Percentiles rank a stretch among this genome's conserved stretches.
These are phyloP conservation scores for Sporophila hypoxantha DNA, from an alignment of 2,113 vertebrate genomes.

Conservation along the genomic window DNA sequence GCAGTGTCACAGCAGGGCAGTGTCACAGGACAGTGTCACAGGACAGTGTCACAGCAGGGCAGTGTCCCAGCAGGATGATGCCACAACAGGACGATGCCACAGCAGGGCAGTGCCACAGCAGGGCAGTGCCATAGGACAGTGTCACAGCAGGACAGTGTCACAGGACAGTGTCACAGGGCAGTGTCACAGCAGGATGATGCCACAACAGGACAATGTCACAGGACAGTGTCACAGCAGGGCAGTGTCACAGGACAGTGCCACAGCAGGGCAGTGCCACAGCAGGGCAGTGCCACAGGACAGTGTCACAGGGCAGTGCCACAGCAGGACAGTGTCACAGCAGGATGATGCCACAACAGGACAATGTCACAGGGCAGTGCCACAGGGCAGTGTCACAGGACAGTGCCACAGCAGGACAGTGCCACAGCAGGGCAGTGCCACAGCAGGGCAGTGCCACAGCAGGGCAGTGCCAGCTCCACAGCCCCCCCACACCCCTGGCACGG, in stretches of 20 bases:
- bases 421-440: background rate
- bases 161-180: background rate
- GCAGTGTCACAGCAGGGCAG: background rate
- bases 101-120: background rate
- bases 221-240: background rate
- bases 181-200: background rate
- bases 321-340: background rate
- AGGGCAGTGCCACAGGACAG: background rate
- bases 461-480: background rate
- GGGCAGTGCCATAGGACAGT: background rate
- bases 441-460: fast-evolving
- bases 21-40: background rate
- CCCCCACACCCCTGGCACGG: background rate
- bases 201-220: background rate
- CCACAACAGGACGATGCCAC: too few relatives aligned
- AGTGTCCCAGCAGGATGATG: too few relatives aligned
- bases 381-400: background rate
- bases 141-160: too few relatives aligned
- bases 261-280: background rate
- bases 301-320: background rate
- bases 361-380: background rate
- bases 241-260: background rate
- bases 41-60: background rate
- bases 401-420: background rate
- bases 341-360: background rate